Evolutionary conservation across 2,888 invertebrate genomes (phyloP), one percentile per base, ranked within the genome.

Genomic region (Noctua fimbriata): DNA sequence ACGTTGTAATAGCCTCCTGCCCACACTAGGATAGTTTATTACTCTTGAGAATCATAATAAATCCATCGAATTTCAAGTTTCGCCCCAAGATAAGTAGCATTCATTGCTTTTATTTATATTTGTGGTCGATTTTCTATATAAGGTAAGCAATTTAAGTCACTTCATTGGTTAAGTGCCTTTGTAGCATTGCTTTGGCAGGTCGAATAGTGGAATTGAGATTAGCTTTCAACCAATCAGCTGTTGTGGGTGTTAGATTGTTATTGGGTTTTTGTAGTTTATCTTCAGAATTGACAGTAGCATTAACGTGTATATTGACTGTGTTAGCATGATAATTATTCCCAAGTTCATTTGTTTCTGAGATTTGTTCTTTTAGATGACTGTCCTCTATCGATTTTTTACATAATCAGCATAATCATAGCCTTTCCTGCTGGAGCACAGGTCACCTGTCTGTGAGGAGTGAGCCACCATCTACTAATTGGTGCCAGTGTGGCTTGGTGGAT

Each of bases 21-120:
- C 88, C 88, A 89, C 88, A 87, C 85, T 69, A 74, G 52, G 73
- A 73, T 41, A 49, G 82, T 89, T 89, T 88, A 89, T 87, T 88
- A 73, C 87, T 73, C 36, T 49, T 55, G 73, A 78, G 71, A 81
- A 80, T 85, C 85, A 81, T 87, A 88, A 89, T 89, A 89, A 88
- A 89, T 89, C 89, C 76, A 81, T 83, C 78, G 72, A 79, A 82
- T 85, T 89, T 83, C 83, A 83, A 83, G 86, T 69, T 78, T 84
- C 41, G 86, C 78, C 71, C 71, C 55, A 69, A 82, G 83, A 83
- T 83, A 87, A 86, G 84, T 84, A 82, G 87, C 86, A 83, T 84
- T 84, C 76, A 75, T 69, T 86, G 66, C 28, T 82, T 84, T 87
- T 87, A 87, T 86, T 86, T 85, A 85, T 85, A 86, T 81, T 85